Percentiles rank a stretch among this genome's conserved stretches.
These are phyloP conservation scores for Belonocnema kinseyi DNA, from an alignment of 1,140 invertebrate genomes.

Conservation along the genomic window DNA sequence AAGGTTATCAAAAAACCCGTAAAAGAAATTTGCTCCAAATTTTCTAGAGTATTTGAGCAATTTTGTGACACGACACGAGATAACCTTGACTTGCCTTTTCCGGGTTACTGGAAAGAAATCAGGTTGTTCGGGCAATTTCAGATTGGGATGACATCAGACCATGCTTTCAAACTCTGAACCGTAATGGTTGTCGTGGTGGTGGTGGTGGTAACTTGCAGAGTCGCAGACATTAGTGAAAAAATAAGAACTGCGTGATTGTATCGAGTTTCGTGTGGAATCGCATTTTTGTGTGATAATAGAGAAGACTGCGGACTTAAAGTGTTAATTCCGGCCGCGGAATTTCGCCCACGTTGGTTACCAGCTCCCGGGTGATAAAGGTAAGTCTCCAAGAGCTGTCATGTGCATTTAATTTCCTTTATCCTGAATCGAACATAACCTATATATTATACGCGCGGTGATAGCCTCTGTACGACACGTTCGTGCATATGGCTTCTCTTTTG, in stretches of 20 bases:
- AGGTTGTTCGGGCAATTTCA: not conserved
- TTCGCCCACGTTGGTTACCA: not conserved
- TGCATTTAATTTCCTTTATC: slow-evolving; percentile 16
- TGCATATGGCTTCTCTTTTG: slow-evolving; percentile 24
- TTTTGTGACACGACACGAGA: not conserved
- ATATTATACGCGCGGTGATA: not conserved
- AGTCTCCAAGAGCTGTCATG: not conserved
- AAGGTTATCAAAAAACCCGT: not conserved
- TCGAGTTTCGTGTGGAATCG: not conserved
- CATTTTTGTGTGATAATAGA: slow-evolving; percentile 11
- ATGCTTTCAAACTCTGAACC: not conserved
- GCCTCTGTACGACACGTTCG: not conserved
- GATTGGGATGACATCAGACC: not conserved
- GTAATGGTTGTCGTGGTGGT: not conserved
- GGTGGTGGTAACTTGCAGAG: not conserved
- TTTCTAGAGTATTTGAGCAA: not conserved
- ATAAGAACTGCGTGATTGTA: slow-evolving; percentile 9
- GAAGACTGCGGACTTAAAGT: not conserved
- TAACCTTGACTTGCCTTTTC: not conserved
- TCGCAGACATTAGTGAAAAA: not conserved
- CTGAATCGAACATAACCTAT: slow-evolving; percentile 14
- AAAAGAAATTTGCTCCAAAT: not conserved
- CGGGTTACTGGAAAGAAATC: not conserved
- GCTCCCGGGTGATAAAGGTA: not conserved
- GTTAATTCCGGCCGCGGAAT: not conserved